phyloP scores from a whole-genome alignment of 2,888 invertebrate genomes.

The Trichacis sp. region DNA sequence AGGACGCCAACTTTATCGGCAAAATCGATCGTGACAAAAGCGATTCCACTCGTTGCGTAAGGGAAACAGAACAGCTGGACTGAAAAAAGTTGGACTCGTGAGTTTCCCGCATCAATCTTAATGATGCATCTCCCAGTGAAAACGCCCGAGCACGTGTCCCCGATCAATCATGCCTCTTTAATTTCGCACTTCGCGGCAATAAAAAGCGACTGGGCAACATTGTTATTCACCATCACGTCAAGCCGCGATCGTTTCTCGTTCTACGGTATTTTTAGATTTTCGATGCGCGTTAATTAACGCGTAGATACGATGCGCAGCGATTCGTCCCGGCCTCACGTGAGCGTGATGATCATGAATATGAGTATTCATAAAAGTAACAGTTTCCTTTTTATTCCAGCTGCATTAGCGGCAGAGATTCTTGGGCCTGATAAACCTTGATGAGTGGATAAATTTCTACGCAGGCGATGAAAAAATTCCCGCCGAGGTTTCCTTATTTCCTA shows the following conservation, averaged over 20 bases:
- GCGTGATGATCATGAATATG: background rate
- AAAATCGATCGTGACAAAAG: background rate
- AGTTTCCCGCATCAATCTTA: conserved; percentile 4
- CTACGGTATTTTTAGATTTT: background rate
- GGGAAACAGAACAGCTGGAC: background rate
- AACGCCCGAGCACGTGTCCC: conserved; percentile 4
- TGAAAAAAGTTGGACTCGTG: background rate
- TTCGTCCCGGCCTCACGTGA: background rate
- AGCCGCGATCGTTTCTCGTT: background rate
- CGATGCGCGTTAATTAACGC: background rate
- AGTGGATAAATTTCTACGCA: background rate
- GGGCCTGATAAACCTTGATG: background rate
- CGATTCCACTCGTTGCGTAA: background rate
- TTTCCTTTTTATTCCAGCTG: background rate
- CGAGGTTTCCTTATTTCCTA: no score
- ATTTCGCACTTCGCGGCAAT: background rate
- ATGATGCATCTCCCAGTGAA: conserved; percentile 5
- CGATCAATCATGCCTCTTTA: conserved; percentile 6
- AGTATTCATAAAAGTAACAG: background rate
- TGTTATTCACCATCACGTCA: conserved; percentile 1
- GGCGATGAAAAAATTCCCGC: no score
- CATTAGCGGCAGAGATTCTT: background rate
- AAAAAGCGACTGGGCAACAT: conserved; percentile 1
- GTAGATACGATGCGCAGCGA: no score
- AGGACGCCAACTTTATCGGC: background rate